Conservation (phyloP, 1,140 invertebrate species). For the Drosophila persimilis region DNA sequence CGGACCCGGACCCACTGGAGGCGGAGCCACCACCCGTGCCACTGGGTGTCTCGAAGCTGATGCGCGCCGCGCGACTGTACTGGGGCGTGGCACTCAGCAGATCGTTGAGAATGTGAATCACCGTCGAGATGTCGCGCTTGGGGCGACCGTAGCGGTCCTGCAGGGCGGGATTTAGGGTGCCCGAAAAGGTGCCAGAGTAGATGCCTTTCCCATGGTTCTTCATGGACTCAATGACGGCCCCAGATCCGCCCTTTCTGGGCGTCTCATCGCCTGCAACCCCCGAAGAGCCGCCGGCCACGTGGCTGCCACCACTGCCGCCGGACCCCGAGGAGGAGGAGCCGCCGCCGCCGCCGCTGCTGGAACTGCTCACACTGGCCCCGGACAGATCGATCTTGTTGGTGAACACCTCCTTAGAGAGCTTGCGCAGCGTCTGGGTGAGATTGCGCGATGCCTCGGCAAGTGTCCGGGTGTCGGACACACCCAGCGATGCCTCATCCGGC, state of each 20-base stretch:
- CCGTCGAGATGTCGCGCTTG: conserved; percentile 95
- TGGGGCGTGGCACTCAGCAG: conserved; percentile 93
- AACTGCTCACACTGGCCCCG: conserved; percentile 36
- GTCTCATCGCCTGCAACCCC: conserved; percentile 78
- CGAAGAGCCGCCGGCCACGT: neutral
- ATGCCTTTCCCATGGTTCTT: conserved; percentile 96
- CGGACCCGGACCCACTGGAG: conserved; percentile 14
- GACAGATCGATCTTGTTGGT: conserved; percentile 86
- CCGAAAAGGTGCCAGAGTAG: conserved; percentile 92
- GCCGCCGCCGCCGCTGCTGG: conserved; percentile 2
- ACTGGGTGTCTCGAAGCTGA: conserved; percentile 83
- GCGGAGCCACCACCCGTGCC: conserved; percentile 51
- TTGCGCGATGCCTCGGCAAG: conserved; percentile 95
- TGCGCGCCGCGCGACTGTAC: conserved; percentile 83
- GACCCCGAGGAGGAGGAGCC: conserved; percentile 11
- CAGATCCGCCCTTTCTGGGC: conserved; percentile 85
- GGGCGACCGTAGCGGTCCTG: conserved; percentile 95
- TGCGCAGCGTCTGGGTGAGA: conserved; percentile 94
- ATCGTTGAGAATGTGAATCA: conserved; percentile 97
- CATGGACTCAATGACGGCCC: conserved; percentile 96
- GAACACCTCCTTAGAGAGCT: conserved; percentile 94
- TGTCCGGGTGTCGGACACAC: conserved; percentile 87
- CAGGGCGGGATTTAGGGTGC: conserved; percentile 95
- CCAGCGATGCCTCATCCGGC: conserved; percentile 80
- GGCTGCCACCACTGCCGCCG: conserved; percentile 32